Conservation (phyloP, 2,113 vertebrate genomes). For the Phalacrocorax brasilianus region DNA sequence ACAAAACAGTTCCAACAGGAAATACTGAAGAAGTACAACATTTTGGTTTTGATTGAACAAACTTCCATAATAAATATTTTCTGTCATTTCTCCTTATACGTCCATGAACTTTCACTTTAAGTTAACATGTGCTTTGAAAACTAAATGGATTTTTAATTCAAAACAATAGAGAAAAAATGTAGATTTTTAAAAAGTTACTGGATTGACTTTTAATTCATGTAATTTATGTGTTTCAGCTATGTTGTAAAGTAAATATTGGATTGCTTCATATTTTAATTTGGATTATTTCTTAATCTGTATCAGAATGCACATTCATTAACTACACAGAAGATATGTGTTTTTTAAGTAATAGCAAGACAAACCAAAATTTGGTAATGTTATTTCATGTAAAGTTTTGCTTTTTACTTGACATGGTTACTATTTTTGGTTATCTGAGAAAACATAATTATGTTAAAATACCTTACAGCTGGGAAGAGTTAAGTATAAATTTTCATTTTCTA, state of each 20-base stretch:
- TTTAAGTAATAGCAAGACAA: background rate
- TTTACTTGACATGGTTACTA: background rate
- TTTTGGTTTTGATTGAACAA: background rate
- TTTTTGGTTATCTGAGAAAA: background rate
- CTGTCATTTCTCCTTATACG: background rate
- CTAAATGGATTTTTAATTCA: background rate
- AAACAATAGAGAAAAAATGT: background rate
- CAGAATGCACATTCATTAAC: background rate
- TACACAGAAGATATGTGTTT: background rate
- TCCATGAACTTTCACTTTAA: background rate
- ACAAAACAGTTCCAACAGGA: background rate
- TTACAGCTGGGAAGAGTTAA: background rate
- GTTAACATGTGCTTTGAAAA: background rate
- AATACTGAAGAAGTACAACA: background rate
- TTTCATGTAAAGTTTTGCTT: background rate
- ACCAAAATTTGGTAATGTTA: background rate
- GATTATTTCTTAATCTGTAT: background rate
- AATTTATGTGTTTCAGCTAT: background rate
- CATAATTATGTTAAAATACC: background rate
- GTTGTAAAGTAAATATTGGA: background rate
- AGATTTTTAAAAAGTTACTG: background rate
- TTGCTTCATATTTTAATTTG: background rate
- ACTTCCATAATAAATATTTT: background rate
- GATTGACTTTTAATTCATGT: background rate
- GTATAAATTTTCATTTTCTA: background rate